Percentiles rank a stretch among this genome's conserved stretches.
Conservation (phyloP, 2,888 invertebrate species). For the Neoascia interrupta region DNA sequence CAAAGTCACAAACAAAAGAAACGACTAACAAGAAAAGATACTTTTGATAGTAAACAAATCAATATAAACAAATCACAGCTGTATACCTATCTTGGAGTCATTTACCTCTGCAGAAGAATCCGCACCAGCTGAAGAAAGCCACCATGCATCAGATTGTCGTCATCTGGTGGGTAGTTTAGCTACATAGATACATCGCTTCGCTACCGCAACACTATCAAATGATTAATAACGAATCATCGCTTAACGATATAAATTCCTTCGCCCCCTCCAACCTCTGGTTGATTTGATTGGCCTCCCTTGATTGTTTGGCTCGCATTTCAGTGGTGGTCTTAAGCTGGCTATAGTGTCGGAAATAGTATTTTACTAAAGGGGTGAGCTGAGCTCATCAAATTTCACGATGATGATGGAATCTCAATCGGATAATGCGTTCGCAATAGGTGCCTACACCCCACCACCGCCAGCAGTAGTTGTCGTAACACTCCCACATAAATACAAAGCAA, state of each 20-base stretch:
- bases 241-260: slow-evolving; percentile 45
- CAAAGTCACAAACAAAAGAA: neutral
- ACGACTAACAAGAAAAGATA: slow-evolving; percentile 31
- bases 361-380: too few species aligned
- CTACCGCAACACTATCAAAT: slow-evolving; percentile 22
- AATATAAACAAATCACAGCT: slow-evolving; percentile 30
- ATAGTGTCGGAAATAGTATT: too few species aligned
- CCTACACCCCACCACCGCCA: too few species aligned
- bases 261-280: slow-evolving; percentile 22
- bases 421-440: too few species aligned
- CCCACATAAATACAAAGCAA: slow-evolving; percentile 58
- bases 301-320: slow-evolving; percentile 6
- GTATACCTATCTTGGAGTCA: slow-evolving; percentile 12
- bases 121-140: neutral
- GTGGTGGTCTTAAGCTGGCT: slow-evolving; percentile 9
- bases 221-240: slow-evolving; percentile 56
- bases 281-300: neutral
- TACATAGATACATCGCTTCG: neutral
- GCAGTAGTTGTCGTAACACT: too few species aligned
- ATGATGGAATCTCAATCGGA: slow-evolving; percentile 47
- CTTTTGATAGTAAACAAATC: slow-evolving; percentile 33
- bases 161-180: neutral
- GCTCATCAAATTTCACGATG: slow-evolving; percentile 39
- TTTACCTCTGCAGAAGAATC: slow-evolving; percentile 30
- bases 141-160: neutral